Percentiles rank a stretch among this genome's conserved stretches.
Evolutionary conservation across 23 tunicate genomes (phyloP).

Genomic region (Trididemnum miniatum): DNA sequence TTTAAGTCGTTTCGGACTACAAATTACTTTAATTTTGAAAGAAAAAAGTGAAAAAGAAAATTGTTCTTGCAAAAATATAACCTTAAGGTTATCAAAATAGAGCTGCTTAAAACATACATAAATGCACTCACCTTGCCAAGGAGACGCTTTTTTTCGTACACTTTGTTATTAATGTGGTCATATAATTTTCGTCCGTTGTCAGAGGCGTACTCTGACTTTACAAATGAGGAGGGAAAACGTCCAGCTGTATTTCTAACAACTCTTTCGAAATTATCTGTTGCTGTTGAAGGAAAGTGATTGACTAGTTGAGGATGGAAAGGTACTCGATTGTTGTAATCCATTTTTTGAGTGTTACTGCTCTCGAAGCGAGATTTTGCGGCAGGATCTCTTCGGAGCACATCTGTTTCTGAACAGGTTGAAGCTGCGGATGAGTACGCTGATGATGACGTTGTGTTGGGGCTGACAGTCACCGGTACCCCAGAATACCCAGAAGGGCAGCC

Average conservation of each 20-base stretch:
- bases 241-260: too few species aligned
- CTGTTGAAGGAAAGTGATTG: not conserved
- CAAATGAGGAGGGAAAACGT: too few species aligned
- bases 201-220: too few species aligned
- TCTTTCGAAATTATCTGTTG: conserved; percentile 7
- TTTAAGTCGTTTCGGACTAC: too few species aligned
- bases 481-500: conserved; percentile 17
- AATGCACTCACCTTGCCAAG: conserved; percentile 58
- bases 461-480: not conserved
- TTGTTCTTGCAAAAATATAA: too few species aligned
- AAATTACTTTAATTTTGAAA: too few species aligned
- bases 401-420: conserved; percentile 49
- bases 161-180: conserved; percentile 13
- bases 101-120: too few species aligned
- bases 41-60: too few species aligned
- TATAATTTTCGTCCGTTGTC: conserved; percentile 7
- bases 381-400: not conserved
- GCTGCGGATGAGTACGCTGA: conserved; percentile 68
- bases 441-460: conserved; percentile 22
- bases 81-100: too few species aligned
- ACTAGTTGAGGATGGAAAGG: conserved; percentile 20
- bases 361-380: not conserved
- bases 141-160: conserved; percentile 47
- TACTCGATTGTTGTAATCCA: not conserved
- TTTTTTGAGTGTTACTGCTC: not conserved